Percentiles rank a stretch among this genome's conserved stretches.
Evolutionary conservation across 2,797 vertebrate genomes (phyloP).

Genomic region (Catharus ustulatus): DNA sequence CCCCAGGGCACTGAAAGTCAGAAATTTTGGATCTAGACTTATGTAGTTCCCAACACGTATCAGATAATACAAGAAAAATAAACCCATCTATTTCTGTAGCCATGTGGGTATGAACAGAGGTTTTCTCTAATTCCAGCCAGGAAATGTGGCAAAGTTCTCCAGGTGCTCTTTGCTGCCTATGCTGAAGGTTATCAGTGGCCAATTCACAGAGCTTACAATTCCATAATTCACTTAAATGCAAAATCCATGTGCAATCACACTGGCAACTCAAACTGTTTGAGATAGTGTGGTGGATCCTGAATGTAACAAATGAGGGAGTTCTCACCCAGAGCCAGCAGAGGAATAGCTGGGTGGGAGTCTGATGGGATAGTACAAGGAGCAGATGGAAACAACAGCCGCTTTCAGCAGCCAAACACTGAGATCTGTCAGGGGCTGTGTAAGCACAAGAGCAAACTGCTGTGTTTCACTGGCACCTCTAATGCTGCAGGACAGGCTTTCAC

Average conservation of each 20-base stretch:
- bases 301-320: neutral
- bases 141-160: neutral
- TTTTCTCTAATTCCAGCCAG: neutral
- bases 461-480: neutral
- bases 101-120: neutral
- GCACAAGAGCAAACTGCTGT: neutral
- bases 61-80: neutral
- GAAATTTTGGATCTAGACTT: neutral
- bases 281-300: neutral
- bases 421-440: neutral
- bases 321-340: neutral
- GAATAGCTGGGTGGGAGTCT: neutral
- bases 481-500: slow-evolving; percentile 10
- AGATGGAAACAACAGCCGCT: neutral
- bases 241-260: neutral
- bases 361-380: neutral
- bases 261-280: neutral
- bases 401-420: neutral
- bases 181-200: neutral
- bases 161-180: neutral
- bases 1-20: neutral
- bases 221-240: neutral
- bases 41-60: fast-evolving
- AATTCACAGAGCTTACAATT: neutral
- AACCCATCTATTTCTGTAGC: neutral